Percentiles rank a stretch among this genome's conserved stretches.
Evolutionary conservation across 1,140 invertebrate species (phyloP).

Genomic region (Zaprionus vittiger): DNA sequence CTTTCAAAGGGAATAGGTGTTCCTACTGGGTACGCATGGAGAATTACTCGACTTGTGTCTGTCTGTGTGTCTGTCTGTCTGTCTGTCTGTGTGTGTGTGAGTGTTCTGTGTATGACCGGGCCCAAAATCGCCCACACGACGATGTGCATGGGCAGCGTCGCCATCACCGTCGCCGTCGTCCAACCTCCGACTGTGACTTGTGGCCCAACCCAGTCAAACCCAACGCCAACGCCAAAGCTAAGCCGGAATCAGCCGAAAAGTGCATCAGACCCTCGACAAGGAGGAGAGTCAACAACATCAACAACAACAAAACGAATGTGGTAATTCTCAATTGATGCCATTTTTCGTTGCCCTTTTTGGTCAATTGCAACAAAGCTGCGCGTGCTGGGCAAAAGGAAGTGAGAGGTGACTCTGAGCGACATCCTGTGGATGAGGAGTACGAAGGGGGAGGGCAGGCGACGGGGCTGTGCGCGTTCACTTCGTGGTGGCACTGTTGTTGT

Average conservation of each 20-base stretch:
- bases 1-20: not conserved
- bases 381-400: slow-evolving; percentile 50
- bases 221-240: slow-evolving; percentile 36
- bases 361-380: slow-evolving; percentile 48
- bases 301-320: slow-evolving; percentile 39
- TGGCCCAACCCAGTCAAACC: slow-evolving; percentile 44
- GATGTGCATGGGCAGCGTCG: slow-evolving; percentile 43
- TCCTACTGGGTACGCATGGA: slow-evolving; percentile 6
- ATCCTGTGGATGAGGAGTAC: not conserved
- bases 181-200: slow-evolving; percentile 20
- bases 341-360: slow-evolving; percentile 76
- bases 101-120: slow-evolving; percentile 62
- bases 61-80: slow-evolving; percentile 19
- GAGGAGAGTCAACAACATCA: not conserved
- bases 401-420: slow-evolving; percentile 14
- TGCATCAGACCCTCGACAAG: slow-evolving; percentile 16
- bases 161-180: slow-evolving; percentile 7
- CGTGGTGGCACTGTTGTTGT: slow-evolving; percentile 6
- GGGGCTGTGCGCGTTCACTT: slow-evolving; percentile 31
- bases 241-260: slow-evolving; percentile 27
- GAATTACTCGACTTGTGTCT: slow-evolving; percentile 1
- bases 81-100: slow-evolving; percentile 42
- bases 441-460: not conserved
- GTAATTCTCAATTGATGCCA: slow-evolving; percentile 69
- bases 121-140: slow-evolving; percentile 68